These are phyloP conservation scores for Pyrgilauda ruficollis DNA, from an alignment of 2,113 vertebrate species.

Conservation along the genomic window DNA sequence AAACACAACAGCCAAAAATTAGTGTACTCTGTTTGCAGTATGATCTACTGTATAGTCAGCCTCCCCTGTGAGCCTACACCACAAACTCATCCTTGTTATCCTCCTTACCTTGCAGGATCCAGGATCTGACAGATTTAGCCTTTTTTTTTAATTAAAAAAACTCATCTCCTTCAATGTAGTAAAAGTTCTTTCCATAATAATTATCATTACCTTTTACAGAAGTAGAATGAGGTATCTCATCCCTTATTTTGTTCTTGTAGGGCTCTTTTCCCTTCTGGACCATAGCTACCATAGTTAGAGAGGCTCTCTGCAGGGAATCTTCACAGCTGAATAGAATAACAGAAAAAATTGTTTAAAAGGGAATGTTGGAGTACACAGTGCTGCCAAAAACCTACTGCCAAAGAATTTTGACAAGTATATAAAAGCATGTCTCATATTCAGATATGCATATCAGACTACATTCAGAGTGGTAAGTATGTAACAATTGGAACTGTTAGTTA, in stretches of 20 bases:
- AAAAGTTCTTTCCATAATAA: neutral
- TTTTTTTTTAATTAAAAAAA: neutral
- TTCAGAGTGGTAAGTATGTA: neutral
- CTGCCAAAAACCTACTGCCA: neutral
- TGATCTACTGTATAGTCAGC: neutral
- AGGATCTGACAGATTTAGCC: neutral
- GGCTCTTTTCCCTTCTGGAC: neutral
- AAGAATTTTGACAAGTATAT: neutral
- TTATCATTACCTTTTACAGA: neutral
- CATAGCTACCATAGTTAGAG: neutral
- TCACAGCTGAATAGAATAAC: neutral
- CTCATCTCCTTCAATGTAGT: neutral
- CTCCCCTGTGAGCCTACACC: neutral
- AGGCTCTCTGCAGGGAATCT: neutral
- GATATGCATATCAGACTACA: neutral
- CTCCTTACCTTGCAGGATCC: neutral
- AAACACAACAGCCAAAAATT: neutral
- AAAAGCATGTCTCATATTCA: neutral
- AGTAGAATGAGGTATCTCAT: neutral
- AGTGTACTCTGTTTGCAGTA: fast-evolving
- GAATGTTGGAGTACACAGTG: neutral
- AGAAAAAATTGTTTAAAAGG: neutral
- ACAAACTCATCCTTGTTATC: neutral
- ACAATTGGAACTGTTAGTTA: neutral
- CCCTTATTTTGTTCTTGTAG: neutral